Base-by-base conservation (phyloP, 1,140 invertebrate species). In the Pogonus chalceus region DNA sequence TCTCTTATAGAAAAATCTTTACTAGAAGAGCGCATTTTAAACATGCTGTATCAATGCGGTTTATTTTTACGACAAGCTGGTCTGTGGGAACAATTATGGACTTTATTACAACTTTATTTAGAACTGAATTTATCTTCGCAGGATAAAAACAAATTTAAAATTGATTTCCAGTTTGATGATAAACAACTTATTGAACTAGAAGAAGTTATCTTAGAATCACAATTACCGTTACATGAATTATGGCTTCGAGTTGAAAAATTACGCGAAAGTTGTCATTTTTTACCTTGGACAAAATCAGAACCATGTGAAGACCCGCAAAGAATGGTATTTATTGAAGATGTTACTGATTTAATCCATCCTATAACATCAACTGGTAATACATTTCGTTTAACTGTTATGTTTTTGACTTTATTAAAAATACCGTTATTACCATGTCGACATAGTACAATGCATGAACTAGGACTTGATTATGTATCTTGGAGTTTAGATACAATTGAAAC, bases 191-290 rank as follows among this genome's bases (percentile, higher is more conserved):
- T 79, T 26, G 77, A 78, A 24, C 71, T 79, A 63, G 82, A 85
- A 66, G 81, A 84, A 63, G 60, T 77, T 2, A 74, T 84, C 55
- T 65, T 84, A 43, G 71, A 71, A 23, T 83, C 80, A 2, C 75
- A 77, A 53, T 63, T 84, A 52, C 82, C 82, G 2, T 70, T 83
- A 56, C 77, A 80, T 58, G 78, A 83, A 59, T 67, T 85, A 22
- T 85, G 83, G 83, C 67, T 81, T 20, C 72, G 82, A 54, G 71
- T 81, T 20, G 83, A 85, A 62, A 76, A 73, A 4, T 61, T 85
- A 14, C 71, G 82, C 20, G 78, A 82, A 62, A 69, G 75, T 12
- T 80, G 74, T 52, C 76, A 80, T 62, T 85, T 79, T 72, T 67
- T 80, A 10, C 72, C 80, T 24, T 66, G 69, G 70, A 50, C 68